Evolutionary conservation across 1,140 invertebrate species (phyloP).

Genomic region (Odontomachus brunneus): DNA sequence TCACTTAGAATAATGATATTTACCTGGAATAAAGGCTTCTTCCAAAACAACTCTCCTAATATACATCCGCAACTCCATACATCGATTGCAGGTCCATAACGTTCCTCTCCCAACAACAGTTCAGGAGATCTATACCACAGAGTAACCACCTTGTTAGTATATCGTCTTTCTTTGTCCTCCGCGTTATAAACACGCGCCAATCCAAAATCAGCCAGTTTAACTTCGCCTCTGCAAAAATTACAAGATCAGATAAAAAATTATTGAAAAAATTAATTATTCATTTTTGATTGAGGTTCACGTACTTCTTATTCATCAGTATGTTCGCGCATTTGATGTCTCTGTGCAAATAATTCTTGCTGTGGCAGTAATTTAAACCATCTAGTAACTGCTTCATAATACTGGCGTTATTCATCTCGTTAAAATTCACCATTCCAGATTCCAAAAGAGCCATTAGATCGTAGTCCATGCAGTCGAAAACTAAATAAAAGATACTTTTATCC

Average conservation of each 20-base stretch:
- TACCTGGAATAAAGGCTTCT: conserved; percentile 98
- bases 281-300: conserved; percentile 75
- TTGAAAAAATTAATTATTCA: not conserved
- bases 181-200: conserved; percentile 98
- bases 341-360: conserved; percentile 99
- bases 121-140: conserved; percentile 99
- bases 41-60: conserved; percentile 98
- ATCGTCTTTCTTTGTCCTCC: conserved; percentile 97
- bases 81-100: conserved; percentile 99
- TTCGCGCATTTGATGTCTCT: conserved; percentile 99
- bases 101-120: conserved; percentile 97
- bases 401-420: conserved; percentile 97
- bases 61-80: conserved; percentile 99
- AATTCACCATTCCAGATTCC: conserved; percentile 98
- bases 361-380: conserved; percentile 98
- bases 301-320: conserved; percentile 99
- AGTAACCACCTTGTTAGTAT: conserved; percentile 99
- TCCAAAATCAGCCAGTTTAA: conserved; percentile 99
- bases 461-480: conserved; percentile 99
- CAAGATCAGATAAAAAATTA: conserved; percentile 36
- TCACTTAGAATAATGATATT: conserved; percentile 22
- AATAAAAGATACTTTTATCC: conserved; percentile 98
- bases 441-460: conserved; percentile 99
- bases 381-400: conserved; percentile 99
- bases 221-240: conserved; percentile 93